phyloP scores from a whole-genome alignment of 2,888 invertebrate genomes.

The Epirrhoe alternata region DNA sequence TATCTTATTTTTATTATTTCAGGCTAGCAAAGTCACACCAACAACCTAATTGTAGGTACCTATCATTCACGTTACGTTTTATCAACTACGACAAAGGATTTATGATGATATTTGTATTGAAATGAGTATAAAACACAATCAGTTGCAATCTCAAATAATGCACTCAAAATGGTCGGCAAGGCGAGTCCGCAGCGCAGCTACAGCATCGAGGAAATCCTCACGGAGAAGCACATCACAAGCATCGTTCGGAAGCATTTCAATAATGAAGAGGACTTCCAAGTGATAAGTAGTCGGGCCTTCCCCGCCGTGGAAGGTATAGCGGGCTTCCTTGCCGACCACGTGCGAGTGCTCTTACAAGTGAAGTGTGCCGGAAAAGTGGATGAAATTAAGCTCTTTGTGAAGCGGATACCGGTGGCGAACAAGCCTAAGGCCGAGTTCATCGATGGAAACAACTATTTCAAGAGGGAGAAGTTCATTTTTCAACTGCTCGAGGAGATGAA shows the following conservation, averaged over 20 bases:
- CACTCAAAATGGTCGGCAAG: constrained; percentile 48
- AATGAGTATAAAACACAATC: constrained; percentile 31
- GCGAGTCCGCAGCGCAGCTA: constrained; percentile 26
- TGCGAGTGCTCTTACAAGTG: constrained; percentile 55
- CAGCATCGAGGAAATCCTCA: constrained; percentile 51
- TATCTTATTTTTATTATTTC: constrained; percentile 4
- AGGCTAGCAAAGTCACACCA: background rate
- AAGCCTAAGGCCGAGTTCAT: constrained; percentile 68
- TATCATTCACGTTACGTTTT: background rate
- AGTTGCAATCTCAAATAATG: constrained; percentile 3
- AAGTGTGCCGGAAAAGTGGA: constrained; percentile 38
- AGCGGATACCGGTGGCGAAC: constrained; percentile 62
- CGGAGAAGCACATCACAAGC: constrained; percentile 54
- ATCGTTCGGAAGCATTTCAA: constrained; percentile 41
- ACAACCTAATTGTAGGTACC: constrained; percentile 2
- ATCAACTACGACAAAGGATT: background rate
- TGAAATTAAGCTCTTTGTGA: constrained; percentile 64
- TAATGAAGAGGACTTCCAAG: constrained; percentile 10
- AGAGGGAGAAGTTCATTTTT: constrained; percentile 65
- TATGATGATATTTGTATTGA: constrained; percentile 1
- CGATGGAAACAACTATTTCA: constrained; percentile 55
- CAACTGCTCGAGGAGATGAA: constrained; percentile 61
- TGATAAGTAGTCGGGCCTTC: constrained; percentile 50
- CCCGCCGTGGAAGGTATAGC: constrained; percentile 62
- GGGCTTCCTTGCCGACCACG: constrained; percentile 73